These are phyloP conservation scores for Myiothlypis chrysogaster DNA, from an alignment of 2,797 vertebrate genomes.

Conservation along the genomic window DNA sequence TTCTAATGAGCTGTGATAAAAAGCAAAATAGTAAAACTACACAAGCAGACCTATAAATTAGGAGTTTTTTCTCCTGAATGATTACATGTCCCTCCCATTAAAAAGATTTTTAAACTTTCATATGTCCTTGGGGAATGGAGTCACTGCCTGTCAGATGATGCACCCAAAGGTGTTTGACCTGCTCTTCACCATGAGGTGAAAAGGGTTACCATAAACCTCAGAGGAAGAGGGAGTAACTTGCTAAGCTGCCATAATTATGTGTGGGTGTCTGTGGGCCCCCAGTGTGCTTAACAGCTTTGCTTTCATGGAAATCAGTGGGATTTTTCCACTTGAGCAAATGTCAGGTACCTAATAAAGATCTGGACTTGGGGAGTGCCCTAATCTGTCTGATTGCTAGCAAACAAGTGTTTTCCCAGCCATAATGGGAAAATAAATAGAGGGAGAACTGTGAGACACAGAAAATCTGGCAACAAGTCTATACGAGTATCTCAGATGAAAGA, in stretches of 20 bases:
- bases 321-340: neutral
- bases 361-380: neutral
- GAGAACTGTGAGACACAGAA: neutral
- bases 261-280: neutral
- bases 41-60: neutral
- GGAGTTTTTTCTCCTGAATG: neutral
- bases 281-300: neutral
- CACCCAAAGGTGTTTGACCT: neutral
- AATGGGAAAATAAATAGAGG: neutral
- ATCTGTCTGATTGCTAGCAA: neutral
- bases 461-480: neutral
- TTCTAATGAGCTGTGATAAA: neutral
- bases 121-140: neutral
- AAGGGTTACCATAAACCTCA: neutral
- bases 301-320: neutral
- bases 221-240: neutral
- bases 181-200: neutral
- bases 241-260: constrained; percentile 10
- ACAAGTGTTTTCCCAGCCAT: neutral
- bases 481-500: neutral
- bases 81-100: neutral
- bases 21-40: neutral
- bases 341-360: constrained; percentile 5
- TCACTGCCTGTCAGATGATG: neutral
- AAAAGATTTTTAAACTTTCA: neutral